Conservation (phyloP, 2,888 invertebrate genomes). For the Troides aeacus region DNA sequence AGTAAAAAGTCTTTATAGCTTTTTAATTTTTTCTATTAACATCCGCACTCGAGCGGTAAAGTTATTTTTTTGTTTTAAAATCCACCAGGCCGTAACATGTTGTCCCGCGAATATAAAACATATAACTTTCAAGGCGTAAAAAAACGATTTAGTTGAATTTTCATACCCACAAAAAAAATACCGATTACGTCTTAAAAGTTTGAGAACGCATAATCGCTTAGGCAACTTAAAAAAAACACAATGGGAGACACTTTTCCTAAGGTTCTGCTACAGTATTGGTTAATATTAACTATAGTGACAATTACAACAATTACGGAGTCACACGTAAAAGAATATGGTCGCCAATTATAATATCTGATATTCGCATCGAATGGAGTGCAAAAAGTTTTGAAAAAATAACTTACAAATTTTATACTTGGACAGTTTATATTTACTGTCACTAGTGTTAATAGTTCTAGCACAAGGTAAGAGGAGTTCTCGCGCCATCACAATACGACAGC, state of each 20-base stretch:
- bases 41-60: slow-evolving; percentile 54
- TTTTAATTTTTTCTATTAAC: slow-evolving; percentile 32
- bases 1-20: not conserved
- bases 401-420: slow-evolving; percentile 9
- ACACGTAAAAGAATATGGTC: slow-evolving; percentile 13
- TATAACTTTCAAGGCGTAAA: slow-evolving; percentile 36
- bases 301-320: slow-evolving; percentile 24
- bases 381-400: not conserved
- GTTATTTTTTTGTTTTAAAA: slow-evolving; percentile 31
- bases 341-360: slow-evolving; percentile 14
- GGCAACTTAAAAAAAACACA: slow-evolving; percentile 30
- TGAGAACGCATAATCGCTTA: slow-evolving; percentile 27
- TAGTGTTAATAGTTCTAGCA: slow-evolving; percentile 34
- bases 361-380: slow-evolving; percentile 9
- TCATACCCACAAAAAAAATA: slow-evolving; percentile 1
- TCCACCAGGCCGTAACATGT: slow-evolving; percentile 43
- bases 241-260: slow-evolving; percentile 31
- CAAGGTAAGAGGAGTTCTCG: slow-evolving; percentile 30
- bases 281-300: slow-evolving; percentile 36
- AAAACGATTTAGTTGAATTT: slow-evolving; percentile 9
- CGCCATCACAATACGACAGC: slow-evolving; percentile 23
- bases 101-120: slow-evolving; percentile 36
- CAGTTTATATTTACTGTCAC: slow-evolving; percentile 24
- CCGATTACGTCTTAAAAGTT: slow-evolving; percentile 42
- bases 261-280: slow-evolving; percentile 22